Evolutionary conservation across 2,113 vertebrate species (phyloP), one percentile per base, ranked within the genome.

Genomic region (Hippocampus zosterae): DNA sequence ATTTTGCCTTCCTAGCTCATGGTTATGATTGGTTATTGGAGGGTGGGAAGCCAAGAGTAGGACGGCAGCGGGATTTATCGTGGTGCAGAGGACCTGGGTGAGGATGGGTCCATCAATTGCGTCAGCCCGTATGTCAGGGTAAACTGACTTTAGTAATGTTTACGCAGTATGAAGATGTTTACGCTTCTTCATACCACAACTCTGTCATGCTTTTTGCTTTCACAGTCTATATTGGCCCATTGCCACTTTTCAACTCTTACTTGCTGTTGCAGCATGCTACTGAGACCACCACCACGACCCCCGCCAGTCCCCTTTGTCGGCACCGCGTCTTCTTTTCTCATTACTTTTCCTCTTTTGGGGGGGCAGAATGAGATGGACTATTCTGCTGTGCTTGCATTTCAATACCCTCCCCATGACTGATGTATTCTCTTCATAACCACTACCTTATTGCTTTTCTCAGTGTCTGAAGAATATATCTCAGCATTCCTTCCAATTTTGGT

Each of bases 91-190:
- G 65, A 69, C 81, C 80, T 74, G 69, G 41, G 75, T 73, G 66
- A 78, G 75, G 81, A 84, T 65, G 64, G 78, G 27, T 73, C 75
- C 78, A 90, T 91, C 86, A 85, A 76, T 87, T 75, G 67, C 73
- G 46, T 82, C 71, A 80, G 88, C 75, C 84, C 68, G 86, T 69
- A 71, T 70, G 82, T 86, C 74, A 48, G 81, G 81, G 76, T 86
- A 89, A 91, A 89, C 86, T 78, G 83, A 75, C 86, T 86, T 91
- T 90, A 91, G 65, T 79, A 73, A 78, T 86, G 84, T 90, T 91
- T 90, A 86, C 81, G 68, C 73, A n/a, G n/a, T n/a, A n/a, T n/a
- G n/a, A n/a, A n/a, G n/a, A 78, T 86, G 84, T 90, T 91, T 90
- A 86, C 81, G 68, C 73, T 88, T 69, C 59, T 67, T 63, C 71